A percentile compares a stretch with the other conserved stretches of the same genome.
Conservation (phyloP, 2,797 vertebrate genomes). For the Molossus alvarezi region DNA sequence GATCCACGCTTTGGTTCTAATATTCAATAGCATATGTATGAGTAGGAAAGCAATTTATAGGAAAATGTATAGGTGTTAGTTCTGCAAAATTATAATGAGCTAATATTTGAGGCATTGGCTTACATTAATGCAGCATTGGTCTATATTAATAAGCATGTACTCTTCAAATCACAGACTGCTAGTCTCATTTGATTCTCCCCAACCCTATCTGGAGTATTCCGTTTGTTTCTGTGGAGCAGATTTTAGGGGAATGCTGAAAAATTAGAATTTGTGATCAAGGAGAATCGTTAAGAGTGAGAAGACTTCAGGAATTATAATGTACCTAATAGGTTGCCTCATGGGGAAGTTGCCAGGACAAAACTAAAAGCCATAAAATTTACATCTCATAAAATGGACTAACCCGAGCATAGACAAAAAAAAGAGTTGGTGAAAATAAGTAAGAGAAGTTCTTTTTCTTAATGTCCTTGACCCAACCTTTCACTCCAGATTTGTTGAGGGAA, state of each 20-base stretch:
- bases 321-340: conserved; percentile 11
- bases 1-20: background rate
- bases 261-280: conserved; percentile 21
- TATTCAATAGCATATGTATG: background rate
- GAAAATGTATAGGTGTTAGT: background rate
- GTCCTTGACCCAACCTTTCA: background rate
- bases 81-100: background rate
- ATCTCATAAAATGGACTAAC: background rate
- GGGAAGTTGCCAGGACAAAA: background rate
- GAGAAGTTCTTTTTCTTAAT: background rate
- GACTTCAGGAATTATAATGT: background rate
- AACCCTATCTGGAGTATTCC: background rate
- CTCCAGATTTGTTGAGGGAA: background rate
- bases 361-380: conserved; percentile 6
- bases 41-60: conserved; percentile 19
- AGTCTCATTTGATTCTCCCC: background rate
- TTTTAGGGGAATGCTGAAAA: background rate
- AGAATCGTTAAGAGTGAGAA: background rate
- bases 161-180: background rate
- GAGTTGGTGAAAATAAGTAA: background rate
- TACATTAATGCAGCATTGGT: background rate
- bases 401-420: background rate
- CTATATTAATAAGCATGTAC: background rate
- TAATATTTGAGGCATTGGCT: conserved; percentile 25
- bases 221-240: background rate